Base-by-base conservation (phyloP, 2,113 vertebrate genomes). In the Chlorodrepanis virens region DNA sequence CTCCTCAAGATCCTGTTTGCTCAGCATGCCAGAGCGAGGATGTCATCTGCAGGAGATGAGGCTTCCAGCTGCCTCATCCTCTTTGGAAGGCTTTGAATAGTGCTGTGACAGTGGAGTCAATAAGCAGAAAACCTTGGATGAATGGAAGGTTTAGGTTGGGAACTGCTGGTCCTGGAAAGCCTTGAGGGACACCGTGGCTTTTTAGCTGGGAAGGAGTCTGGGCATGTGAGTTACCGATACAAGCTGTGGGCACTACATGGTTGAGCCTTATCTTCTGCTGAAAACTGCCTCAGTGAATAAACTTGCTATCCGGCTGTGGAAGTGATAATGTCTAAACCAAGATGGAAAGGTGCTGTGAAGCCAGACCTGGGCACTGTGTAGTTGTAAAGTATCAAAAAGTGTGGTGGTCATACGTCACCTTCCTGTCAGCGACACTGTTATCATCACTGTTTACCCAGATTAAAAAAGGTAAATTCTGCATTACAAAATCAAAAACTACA, bases 1-100 rank as follows among this genome's bases (percentile, higher is more conserved):
- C 92, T 90, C 83, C 90, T 93, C 84, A 84, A 91, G 97, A 96
- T 97, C 76, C 84, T 95, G 89, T 97, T 96, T 95, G 89, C 65
- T 96, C 81, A 96, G 96, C 94, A 85, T 96, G 93, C 90, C 78
- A 75, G 86, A 96, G 74, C 3, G 2, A 89, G 90, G 95, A 80
- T 96, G 87, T 97, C 96, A 96, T 97, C 95, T 92, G 68, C 22
- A 5, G 1, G 49, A 79, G 86, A 69, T 57, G 83, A 96, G 39
- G 85, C 72, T 86, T 91, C 9, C 10, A 88, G 89, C 83, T 87
- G 69, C 83, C 92, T 95, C 69, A 22, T 64, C 14, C 35, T 75
- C 88, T 92, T 87, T 89, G 68, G 82, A 49, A 88, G 57, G 70
- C 14, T 0, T 35, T 86, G 92, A 45, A 78, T 49, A 76, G 24